phyloP scores from a whole-genome alignment of 2,888 invertebrate species.

The Synanthedon myopaeformis region DNA sequence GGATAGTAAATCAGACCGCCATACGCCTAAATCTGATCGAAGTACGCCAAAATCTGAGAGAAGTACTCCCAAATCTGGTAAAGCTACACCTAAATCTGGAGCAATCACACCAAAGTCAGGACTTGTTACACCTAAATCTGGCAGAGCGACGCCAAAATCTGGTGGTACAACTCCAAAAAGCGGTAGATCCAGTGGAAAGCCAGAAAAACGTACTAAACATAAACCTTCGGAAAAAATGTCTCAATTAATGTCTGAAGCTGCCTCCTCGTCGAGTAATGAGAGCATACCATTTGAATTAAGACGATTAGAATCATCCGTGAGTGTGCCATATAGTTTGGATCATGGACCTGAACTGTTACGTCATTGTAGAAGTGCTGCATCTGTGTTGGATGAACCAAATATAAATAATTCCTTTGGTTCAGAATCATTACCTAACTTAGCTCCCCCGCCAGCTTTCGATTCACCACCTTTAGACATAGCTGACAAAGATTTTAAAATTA shows the following conservation, averaged over 20 bases:
- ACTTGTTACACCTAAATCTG: slow-evolving; percentile 55
- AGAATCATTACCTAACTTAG: slow-evolving; percentile 80
- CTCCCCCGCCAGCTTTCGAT: slow-evolving; percentile 73
- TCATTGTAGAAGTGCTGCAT: slow-evolving; percentile 70
- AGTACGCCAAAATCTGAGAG: slow-evolving; percentile 63
- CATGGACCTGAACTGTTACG: slow-evolving; percentile 60
- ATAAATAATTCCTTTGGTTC: slow-evolving; percentile 68
- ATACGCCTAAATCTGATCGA: slow-evolving; percentile 58
- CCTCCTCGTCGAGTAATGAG: slow-evolving; percentile 72
- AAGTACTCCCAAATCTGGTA: slow-evolving; percentile 53
- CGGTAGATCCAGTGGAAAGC: slow-evolving; percentile 64
- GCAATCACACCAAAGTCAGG: slow-evolving; percentile 56
- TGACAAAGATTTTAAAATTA: slow-evolving; percentile 63
- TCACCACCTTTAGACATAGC: slow-evolving; percentile 65
- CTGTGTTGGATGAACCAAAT: slow-evolving; percentile 69
- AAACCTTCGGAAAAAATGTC: slow-evolving; percentile 67
- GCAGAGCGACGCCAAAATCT: slow-evolving; percentile 53
- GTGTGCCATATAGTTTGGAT: slow-evolving; percentile 74
- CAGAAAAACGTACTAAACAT: slow-evolving; percentile 56
- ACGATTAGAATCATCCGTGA: slow-evolving; percentile 70
- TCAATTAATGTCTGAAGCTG: slow-evolving; percentile 66
- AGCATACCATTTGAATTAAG: slow-evolving; percentile 63
- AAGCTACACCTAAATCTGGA: slow-evolving; percentile 57
- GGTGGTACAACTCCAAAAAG: slow-evolving; percentile 69
- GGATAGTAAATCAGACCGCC: slow-evolving; percentile 62